phyloP scores from a whole-genome alignment of 92 coral and sea anemone genomes.

The Porites cylindrica region DNA sequence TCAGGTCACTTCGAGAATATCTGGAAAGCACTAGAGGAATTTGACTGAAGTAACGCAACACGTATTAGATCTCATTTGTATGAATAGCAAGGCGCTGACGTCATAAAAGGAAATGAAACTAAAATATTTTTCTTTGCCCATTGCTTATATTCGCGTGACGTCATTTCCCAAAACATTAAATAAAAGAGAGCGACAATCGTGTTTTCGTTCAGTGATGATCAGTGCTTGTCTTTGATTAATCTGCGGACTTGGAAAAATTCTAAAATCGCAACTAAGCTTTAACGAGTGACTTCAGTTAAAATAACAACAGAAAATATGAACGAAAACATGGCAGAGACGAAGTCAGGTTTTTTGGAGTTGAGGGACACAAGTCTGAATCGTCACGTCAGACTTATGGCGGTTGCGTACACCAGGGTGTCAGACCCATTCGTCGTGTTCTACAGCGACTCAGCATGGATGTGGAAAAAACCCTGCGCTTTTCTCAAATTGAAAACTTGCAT shows the following conservation, averaged over 20 bases:
- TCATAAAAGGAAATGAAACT: slow-evolving; percentile 21
- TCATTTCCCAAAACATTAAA: slow-evolving; percentile 30
- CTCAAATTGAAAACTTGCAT: slow-evolving; percentile 72
- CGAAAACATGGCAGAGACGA: slow-evolving; percentile 67
- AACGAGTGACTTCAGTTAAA: slow-evolving; percentile 5
- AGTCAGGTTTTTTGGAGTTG: slow-evolving; percentile 78
- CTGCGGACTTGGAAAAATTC: background rate
- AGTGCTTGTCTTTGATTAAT: slow-evolving; percentile 4
- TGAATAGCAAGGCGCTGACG: slow-evolving; percentile 22
- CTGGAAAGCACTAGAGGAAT: slow-evolving; percentile 26
- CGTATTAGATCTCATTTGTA: background rate
- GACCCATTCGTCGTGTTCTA: slow-evolving; percentile 92
- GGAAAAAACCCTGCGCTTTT: slow-evolving; percentile 88
- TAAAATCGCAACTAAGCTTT: slow-evolving; percentile 1
- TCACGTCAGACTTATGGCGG: slow-evolving; percentile 72
- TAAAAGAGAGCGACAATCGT: background rate
- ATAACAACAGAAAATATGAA: slow-evolving; percentile 63
- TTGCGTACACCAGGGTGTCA: slow-evolving; percentile 75
- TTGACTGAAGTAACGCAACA: slow-evolving; percentile 23
- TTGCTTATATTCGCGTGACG: slow-evolving; percentile 29
- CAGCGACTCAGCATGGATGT: slow-evolving; percentile 70
- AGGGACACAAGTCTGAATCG: slow-evolving; percentile 35
- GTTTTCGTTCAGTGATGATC: slow-evolving; percentile 13
- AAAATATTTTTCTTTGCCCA: background rate
- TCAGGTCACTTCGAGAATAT: background rate